phyloP scores from a whole-genome alignment of 2,113 vertebrate genomes.

The Pelvicachromis taeniatus region DNA sequence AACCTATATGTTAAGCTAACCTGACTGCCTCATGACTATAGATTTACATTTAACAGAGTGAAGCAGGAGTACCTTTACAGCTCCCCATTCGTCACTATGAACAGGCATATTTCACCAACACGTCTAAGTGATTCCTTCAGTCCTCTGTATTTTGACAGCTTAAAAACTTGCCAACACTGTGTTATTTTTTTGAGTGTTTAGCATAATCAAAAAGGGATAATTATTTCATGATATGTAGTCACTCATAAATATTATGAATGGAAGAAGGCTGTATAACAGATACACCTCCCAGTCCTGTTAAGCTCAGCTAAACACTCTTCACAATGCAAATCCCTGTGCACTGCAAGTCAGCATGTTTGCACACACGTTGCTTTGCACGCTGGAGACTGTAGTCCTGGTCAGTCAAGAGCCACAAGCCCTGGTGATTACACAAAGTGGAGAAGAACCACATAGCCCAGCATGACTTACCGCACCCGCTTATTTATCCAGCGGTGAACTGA shows the following conservation, averaged over 20 bases:
- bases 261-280: background rate
- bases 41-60: background rate
- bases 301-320: constrained; percentile 72
- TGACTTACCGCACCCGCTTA: constrained; percentile 15
- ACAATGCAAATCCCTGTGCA: constrained; percentile 71
- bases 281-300: constrained; percentile 62
- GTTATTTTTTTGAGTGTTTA: background rate
- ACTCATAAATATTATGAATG: constrained; percentile 18
- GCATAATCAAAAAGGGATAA: background rate
- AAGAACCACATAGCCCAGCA: constrained; percentile 59
- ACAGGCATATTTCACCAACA: background rate
- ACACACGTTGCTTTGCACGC: constrained; percentile 41
- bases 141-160: background rate
- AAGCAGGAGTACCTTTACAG: background rate
- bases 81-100: background rate
- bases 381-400: constrained; percentile 53
- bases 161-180: background rate
- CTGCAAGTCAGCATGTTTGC: constrained; percentile 74
- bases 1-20: background rate
- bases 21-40: background rate
- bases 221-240: background rate
- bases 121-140: background rate
- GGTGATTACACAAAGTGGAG: background rate
- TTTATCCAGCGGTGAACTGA: constrained; percentile 51
- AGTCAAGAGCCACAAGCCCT: constrained; percentile 16